Base-by-base conservation (phyloP, 1,140 invertebrate genomes). In the Aphelinus certus region DNA sequence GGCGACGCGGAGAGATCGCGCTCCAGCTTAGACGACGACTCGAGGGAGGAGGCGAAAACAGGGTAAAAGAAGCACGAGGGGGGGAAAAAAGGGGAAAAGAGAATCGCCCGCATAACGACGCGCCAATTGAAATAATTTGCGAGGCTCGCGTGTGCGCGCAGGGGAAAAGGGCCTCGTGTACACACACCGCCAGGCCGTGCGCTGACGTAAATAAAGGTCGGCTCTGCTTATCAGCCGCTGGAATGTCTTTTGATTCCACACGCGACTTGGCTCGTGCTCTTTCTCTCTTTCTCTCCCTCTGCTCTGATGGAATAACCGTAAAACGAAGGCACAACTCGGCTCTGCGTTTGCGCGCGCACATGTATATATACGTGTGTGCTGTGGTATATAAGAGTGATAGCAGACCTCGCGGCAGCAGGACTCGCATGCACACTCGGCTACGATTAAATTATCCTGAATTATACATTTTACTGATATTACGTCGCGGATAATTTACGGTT, bases 201-300 rank as follows among this genome's bases (percentile, higher is more conserved):
- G 9, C 53, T 58, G 69, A 75, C 64, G 62, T 53, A 76, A 76
- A 77, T 76, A 77, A 79, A 76, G 73, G 3, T 46, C 46, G 56
- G 71, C 62, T 26, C 26, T 26, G 26, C 65, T 80, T 80, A 80
- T 80, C 77, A 76, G 60, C 3, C 43, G 46, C 58, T 62, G 72
- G 77, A 79, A 80, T 80, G 72, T 80, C 77, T 69, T 60, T 57
- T 73, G 66, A 71, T 63, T 63, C 72, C 74, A 74, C 77, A 79
- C 77, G 76, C 79, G 73, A 80, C 76, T 77, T 77, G 69, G 76
- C 73, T 26, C 26, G 26, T 26, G 26, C 26, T 26, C 26, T 26
- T 26, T 26, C 26, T 26, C 26, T 26, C 26, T 26, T 26, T 26
- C 26, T 26, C 26, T 26, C 26, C 26, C 26, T 26, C 26, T 26